phyloP scores from a whole-genome alignment of 2,797 vertebrate species.

The Trichosurus vulpecula region DNA sequence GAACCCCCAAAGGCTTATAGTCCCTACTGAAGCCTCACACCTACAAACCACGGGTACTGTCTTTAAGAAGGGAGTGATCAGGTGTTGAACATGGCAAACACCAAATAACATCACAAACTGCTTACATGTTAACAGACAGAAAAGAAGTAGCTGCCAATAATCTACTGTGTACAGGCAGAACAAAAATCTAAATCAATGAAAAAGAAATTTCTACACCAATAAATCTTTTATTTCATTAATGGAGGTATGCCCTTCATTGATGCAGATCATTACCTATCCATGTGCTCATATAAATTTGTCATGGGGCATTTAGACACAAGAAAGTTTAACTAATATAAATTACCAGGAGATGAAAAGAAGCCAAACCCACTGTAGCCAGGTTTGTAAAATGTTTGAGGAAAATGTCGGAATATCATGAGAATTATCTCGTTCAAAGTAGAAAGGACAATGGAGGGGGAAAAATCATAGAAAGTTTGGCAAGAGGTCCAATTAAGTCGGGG shows the following conservation, averaged over 20 bases:
- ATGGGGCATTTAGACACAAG: not conserved
- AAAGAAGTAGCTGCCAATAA: not conserved
- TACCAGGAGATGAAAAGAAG: not conserved
- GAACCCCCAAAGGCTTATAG: not conserved
- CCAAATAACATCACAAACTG: not conserved
- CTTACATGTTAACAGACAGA: not conserved
- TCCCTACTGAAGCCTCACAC: not conserved
- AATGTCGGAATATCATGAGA: not conserved
- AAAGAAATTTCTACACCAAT: not conserved
- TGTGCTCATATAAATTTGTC: not conserved
- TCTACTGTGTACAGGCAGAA: not conserved
- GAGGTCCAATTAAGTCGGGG: not conserved
- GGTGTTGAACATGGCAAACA: not conserved
- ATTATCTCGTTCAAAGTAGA: not conserved
- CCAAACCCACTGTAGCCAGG: not conserved
- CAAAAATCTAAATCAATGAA: not conserved
- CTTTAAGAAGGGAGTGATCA: not conserved
- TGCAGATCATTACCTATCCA: not conserved
- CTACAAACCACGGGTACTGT: not conserved
- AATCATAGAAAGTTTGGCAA: not conserved
- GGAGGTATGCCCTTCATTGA: not conserved
- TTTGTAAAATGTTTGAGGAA: not conserved
- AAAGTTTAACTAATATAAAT: not conserved
- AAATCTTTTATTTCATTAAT: not conserved
- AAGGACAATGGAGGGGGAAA: not conserved